Base-by-base conservation (phyloP, 2,888 invertebrate species). In the Iselma pallidipennis region DNA sequence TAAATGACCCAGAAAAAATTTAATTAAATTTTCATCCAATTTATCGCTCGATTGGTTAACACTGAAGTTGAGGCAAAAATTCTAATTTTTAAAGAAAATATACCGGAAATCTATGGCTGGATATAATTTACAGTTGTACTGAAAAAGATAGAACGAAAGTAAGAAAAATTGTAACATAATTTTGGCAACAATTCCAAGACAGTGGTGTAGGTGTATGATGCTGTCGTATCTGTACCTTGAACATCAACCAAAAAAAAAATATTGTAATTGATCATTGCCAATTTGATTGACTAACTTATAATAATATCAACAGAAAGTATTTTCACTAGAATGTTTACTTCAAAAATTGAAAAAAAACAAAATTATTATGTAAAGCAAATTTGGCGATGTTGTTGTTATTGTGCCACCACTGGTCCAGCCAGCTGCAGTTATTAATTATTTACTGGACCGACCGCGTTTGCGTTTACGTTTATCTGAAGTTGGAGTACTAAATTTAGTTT, bases 391-490 rank as follows among this genome's bases (percentile, higher is more conserved):
- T 54, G 26, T 33, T 26, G 33, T 42, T 49, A 50, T 25, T 9
- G n/a, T 33, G 14, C 3, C 25, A 31, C 29, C 49, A 37, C 33
- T 59, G 37, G 26, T 42, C 19, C 31, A 25, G 31, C 33, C 59
- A 59, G 49, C 52, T 55, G 50, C 42, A 51, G 50, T 55, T 54
- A 55, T 55, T 50, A 55, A 60, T 60, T 60, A 31, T 49, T 21
- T 23, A 29, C 52, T 57, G 51, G 23, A 31, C 48, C 21, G 48
- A 53, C 42, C n/a, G n/a, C n/a, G n/a, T n/a, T n/a, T n/a, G 10
- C 2, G 10, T 42, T 58, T 48, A 19, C 50, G 58, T 58, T 54
- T 51, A 21, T 51, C 16, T 51, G 51, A 16, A 51, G 4, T 14
- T 42, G 19, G 51, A 0, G 4, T n/a, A n/a, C 51, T 51, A 51